Percentiles rank a stretch among this genome's conserved stretches.
These are phyloP conservation scores for Melitaea athalia DNA, from an alignment of 2,888 invertebrate genomes.

Conservation along the genomic window DNA sequence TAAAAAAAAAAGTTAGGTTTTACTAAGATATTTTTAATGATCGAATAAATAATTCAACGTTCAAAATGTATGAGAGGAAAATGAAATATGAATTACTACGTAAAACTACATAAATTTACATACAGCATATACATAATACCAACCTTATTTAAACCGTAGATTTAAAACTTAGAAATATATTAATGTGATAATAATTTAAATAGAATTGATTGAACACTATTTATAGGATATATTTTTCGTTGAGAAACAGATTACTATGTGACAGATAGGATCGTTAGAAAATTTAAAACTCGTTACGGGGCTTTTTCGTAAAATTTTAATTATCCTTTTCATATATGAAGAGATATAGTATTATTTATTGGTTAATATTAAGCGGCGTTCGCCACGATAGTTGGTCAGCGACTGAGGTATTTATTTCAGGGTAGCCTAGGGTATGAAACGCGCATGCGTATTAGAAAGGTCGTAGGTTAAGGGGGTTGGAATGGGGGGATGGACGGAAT, in stretches of 20 bases:
- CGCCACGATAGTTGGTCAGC: conserved; percentile 40
- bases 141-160: conserved; percentile 25
- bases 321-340: conserved; percentile 74
- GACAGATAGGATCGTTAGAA: conserved; percentile 61
- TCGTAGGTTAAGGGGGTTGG: conserved; percentile 54
- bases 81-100: conserved; percentile 23
- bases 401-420: conserved; percentile 54
- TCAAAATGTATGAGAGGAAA: conserved; percentile 36
- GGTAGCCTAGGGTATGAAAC: conserved; percentile 47
- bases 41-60: background rate
- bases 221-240: conserved; percentile 78
- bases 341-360: conserved; percentile 39
- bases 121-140: conserved; percentile 10
- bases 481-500: conserved; percentile 51
- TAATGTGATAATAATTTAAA: conserved; percentile 8
- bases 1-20: background rate
- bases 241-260: conserved; percentile 72
- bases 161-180: conserved; percentile 8
- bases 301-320: conserved; percentile 39
- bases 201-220: conserved; percentile 57
- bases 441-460: conserved; percentile 70
- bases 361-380: conserved; percentile 45
- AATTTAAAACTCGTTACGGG: conserved; percentile 47
- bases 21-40: background rate
- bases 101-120: conserved; percentile 15